These are phyloP conservation scores for Schizotus pectinicornis DNA, from an alignment of 2,888 invertebrate genomes.

Conservation along the genomic window DNA sequence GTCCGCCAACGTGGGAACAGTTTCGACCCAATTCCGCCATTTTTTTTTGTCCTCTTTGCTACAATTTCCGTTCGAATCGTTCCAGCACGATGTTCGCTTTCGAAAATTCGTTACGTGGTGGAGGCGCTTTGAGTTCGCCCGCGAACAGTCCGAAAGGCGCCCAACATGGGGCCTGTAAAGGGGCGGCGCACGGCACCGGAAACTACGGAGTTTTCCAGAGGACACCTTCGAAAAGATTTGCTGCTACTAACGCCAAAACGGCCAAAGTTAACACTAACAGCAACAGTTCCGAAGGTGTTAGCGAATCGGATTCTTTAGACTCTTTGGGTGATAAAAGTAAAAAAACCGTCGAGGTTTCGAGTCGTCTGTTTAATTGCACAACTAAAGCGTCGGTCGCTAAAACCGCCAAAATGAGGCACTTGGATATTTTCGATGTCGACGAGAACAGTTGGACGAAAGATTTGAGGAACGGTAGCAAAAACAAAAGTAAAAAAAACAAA, in stretches of 20 bases:
- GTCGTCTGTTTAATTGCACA: conserved; percentile 63
- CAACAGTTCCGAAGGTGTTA: conserved; percentile 70
- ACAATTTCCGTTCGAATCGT: conserved; percentile 60
- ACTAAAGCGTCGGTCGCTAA: conserved; percentile 68
- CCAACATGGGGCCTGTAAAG: conserved; percentile 76
- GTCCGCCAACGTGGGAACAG: not conserved
- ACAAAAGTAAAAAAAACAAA: conserved; percentile 29
- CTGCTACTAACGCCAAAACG: conserved; percentile 55
- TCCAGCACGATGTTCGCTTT: conserved; percentile 62
- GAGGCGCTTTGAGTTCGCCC: conserved; percentile 53
- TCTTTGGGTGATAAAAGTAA: conserved; percentile 49
- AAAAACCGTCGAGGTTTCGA: conserved; percentile 50
- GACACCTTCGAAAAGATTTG: conserved; percentile 60
- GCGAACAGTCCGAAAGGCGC: conserved; percentile 63
- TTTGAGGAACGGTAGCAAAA: conserved; percentile 36
- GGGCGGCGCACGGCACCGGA: conserved; percentile 78
- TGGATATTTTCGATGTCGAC: conserved; percentile 59
- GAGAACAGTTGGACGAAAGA: conserved; percentile 45
- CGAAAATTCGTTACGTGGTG: conserved; percentile 66
- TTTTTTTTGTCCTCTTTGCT: no score
- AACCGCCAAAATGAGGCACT: conserved; percentile 66
- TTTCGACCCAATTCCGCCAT: not conserved
- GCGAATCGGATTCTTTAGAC: conserved; percentile 70
- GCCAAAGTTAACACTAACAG: conserved; percentile 59
- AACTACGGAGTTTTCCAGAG: conserved; percentile 57